Evolutionary conservation across 2,888 invertebrate species (phyloP).

Genomic region (Venusia cambrica): DNA sequence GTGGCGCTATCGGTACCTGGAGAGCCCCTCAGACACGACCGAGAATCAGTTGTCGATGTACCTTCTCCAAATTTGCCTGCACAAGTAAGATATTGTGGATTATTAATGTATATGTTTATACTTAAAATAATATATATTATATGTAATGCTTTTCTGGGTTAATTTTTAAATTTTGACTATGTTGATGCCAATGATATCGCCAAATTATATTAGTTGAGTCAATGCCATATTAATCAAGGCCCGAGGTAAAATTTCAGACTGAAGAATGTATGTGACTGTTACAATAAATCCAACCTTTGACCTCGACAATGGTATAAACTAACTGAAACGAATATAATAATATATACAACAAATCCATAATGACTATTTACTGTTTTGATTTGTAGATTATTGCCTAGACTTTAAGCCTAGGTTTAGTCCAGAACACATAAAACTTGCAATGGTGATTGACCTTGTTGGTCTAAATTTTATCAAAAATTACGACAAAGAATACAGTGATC

Average conservation of each 20-base stretch:
- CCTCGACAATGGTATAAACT: too few species aligned
- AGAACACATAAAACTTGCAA: too few species aligned
- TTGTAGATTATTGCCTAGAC: too few species aligned
- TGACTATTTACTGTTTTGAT: too few species aligned
- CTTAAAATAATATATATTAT: not conserved
- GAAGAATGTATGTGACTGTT: not conserved
- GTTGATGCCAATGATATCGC: slow-evolving; percentile 25
- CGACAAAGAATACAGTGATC: too few species aligned
- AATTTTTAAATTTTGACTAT: not conserved
- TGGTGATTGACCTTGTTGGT: too few species aligned
- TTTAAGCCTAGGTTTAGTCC: too few species aligned
- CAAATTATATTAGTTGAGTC: slow-evolving; percentile 19
- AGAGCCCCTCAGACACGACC: slow-evolving; percentile 83
- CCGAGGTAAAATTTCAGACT: slow-evolving; percentile 18
- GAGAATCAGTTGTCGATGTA: slow-evolving; percentile 76
- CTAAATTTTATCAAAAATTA: too few species aligned
- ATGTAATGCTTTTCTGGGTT: not conserved
- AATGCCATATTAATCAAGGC: slow-evolving; percentile 22
- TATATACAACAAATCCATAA: slow-evolving; percentile 21
- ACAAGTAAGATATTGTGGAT: too few species aligned
- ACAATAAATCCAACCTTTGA: slow-evolving; percentile 16
- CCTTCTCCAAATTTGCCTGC: slow-evolving; percentile 62
- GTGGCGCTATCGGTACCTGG: slow-evolving; percentile 83
- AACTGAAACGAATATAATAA: slow-evolving; percentile 19
- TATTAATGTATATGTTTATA: slow-evolving; percentile 7